Evolutionary conservation across 2,888 invertebrate species (phyloP).

Genomic region (Capitulum mitella): DNA sequence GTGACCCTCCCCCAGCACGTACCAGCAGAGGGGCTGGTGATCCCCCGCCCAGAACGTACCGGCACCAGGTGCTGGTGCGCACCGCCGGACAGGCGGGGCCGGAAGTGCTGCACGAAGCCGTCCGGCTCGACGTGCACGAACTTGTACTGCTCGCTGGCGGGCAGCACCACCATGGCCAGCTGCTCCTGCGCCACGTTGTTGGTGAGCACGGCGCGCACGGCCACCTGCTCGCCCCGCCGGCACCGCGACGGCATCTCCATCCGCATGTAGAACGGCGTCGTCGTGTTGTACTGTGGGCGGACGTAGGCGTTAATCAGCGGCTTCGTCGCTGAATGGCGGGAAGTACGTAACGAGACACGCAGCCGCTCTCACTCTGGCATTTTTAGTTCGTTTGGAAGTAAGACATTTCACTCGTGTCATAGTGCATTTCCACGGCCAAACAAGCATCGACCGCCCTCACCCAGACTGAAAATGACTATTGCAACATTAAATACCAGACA

Average conservation of each 20-base stretch:
- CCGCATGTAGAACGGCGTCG: constrained; percentile 49
- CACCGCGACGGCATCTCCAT: constrained; percentile 48
- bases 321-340: too few relatives aligned
- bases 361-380: too few relatives aligned
- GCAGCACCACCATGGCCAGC: constrained; percentile 45
- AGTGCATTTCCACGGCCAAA: constrained; percentile 39
- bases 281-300: constrained; percentile 32
- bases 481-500: too few relatives aligned
- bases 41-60: too few relatives aligned
- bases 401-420: too few relatives aligned
- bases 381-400: too few relatives aligned
- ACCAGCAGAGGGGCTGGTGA: too few relatives aligned
- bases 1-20: too few relatives aligned
- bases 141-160: constrained; percentile 47
- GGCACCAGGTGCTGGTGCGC: constrained; percentile 51
- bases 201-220: constrained; percentile 41
- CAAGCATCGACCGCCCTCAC: too few relatives aligned
- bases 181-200: constrained; percentile 42
- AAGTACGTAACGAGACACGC: too few relatives aligned
- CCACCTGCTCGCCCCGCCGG: constrained; percentile 50
- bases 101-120: constrained; percentile 48
- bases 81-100: constrained; percentile 46
- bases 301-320: too few relatives aligned
- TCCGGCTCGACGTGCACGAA: constrained; percentile 49
- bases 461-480: too few relatives aligned